Conservation (phyloP, 2,113 vertebrate species). For the Synchiropus splendidus region DNA sequence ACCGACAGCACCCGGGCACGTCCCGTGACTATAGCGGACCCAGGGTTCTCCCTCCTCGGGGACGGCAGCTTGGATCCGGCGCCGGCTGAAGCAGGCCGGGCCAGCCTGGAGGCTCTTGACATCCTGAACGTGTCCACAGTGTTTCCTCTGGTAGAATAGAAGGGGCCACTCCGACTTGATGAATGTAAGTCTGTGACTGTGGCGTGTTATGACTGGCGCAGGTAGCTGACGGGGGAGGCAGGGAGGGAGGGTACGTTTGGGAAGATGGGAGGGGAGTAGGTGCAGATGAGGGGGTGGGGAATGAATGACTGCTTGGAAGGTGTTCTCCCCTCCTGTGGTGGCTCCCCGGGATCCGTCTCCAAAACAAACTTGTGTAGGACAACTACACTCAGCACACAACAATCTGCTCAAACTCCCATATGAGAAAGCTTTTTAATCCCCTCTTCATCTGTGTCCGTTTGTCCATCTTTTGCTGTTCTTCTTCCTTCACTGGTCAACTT, state of each 20-base stretch:
- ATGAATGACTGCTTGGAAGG: constrained; percentile 53
- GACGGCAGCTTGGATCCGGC: constrained; percentile 71
- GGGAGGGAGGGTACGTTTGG: constrained; percentile 47
- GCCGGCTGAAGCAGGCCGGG: constrained; percentile 70
- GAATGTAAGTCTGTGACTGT: constrained; percentile 26
- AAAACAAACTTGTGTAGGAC: constrained; percentile 42
- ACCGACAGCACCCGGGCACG: constrained; percentile 69
- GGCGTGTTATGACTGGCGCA: constrained; percentile 57
- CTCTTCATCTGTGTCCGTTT: constrained; percentile 3
- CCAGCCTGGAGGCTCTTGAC: constrained; percentile 82
- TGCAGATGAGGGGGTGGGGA: constrained; percentile 24
- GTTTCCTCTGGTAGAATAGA: constrained; percentile 3
- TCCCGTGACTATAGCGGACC: constrained; percentile 20
- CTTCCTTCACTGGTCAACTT: constrained; percentile 37
- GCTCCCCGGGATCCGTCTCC: constrained; percentile 56
- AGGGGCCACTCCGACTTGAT: no score
- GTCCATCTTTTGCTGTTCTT: constrained; percentile 18
- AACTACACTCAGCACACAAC: no score
- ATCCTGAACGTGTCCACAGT: constrained; percentile 56
- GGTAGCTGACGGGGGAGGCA: constrained; percentile 43
- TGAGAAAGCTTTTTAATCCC: constrained; percentile 9
- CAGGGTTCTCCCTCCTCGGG: constrained; percentile 74
- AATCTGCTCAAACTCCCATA: no score
- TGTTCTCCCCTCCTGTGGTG: constrained; percentile 44
- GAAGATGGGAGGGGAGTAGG: constrained; percentile 40